phyloP scores from a whole-genome alignment of 2,888 invertebrate genomes.

The Amphiduros pacificus region DNA sequence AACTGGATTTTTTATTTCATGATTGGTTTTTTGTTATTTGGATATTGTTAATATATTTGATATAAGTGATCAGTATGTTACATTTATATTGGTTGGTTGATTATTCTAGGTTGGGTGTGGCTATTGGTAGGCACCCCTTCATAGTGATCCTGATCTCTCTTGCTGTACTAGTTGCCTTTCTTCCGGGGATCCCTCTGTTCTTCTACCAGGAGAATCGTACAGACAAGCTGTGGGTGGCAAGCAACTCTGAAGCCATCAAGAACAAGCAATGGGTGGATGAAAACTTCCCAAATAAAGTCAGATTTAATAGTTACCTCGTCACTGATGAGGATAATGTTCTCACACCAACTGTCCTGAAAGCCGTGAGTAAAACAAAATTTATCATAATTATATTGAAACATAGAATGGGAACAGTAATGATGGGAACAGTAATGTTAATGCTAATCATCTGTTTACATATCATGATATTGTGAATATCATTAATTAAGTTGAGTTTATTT shows the following conservation, averaged over 20 bases:
- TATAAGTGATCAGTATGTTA: no score
- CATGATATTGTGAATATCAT: no score
- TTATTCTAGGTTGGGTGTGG: background rate
- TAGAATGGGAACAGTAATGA: no score
- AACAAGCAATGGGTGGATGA: background rate
- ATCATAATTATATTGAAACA: no score
- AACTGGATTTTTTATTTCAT: no score
- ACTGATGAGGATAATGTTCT: background rate
- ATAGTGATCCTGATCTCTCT: background rate
- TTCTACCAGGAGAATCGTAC: background rate
- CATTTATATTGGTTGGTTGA: background rate
- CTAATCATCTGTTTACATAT: no score
- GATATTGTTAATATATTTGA: no score
- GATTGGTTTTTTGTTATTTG: no score
- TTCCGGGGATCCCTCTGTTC: background rate
- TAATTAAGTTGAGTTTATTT: no score
- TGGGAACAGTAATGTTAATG: no score
- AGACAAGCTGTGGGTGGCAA: background rate
- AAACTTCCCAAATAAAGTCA: background rate
- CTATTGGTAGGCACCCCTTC: background rate
- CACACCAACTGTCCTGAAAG: background rate
- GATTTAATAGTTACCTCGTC: background rate
- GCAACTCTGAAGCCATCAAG: background rate
- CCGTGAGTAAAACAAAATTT: background rate
- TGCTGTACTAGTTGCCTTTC: background rate